These are phyloP conservation scores for Chaenodraco wilsoni DNA, from an alignment of 2,797 vertebrate genomes.

Conservation along the genomic window DNA sequence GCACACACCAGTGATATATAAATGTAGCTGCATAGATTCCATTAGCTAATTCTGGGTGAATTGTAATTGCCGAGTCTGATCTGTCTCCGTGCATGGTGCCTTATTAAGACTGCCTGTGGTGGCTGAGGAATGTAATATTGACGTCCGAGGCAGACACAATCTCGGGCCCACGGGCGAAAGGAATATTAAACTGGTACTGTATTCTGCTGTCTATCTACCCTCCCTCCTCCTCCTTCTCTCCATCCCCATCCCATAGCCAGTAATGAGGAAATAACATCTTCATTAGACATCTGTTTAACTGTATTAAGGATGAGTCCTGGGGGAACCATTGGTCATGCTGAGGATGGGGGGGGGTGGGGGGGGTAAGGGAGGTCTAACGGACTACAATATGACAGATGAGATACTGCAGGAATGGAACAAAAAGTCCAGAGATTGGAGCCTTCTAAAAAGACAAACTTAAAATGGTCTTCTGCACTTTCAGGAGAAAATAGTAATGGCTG, in stretches of 20 bases:
- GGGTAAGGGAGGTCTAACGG: constrained; percentile 70
- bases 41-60: constrained; percentile 86
- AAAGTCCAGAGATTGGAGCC: constrained; percentile 58
- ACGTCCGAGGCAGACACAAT: constrained; percentile 87
- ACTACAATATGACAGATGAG: constrained; percentile 73
- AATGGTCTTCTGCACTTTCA: constrained; percentile 51
- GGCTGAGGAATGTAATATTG: constrained; percentile 86
- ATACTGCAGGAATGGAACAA: constrained; percentile 63
- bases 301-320: constrained; percentile 84
- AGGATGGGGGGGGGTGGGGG: constrained; percentile 53
- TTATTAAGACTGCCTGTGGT: constrained; percentile 87
- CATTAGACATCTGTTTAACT: constrained; percentile 89
- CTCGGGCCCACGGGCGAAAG: constrained; percentile 84
- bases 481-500: constrained; percentile 28
- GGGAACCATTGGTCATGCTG: constrained; percentile 86
- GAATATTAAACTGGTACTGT: constrained; percentile 85
- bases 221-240: constrained; percentile 70
- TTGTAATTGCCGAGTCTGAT: constrained; percentile 86
- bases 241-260: constrained; percentile 78
- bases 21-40: constrained; percentile 84
- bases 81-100: constrained; percentile 80
- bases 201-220: constrained; percentile 80
- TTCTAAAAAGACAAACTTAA: constrained; percentile 60
- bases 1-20: constrained; percentile 81
- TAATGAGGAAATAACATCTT: constrained; percentile 90